Conservation (phyloP, 2,888 invertebrate genomes). For the Mantis religiosa region DNA sequence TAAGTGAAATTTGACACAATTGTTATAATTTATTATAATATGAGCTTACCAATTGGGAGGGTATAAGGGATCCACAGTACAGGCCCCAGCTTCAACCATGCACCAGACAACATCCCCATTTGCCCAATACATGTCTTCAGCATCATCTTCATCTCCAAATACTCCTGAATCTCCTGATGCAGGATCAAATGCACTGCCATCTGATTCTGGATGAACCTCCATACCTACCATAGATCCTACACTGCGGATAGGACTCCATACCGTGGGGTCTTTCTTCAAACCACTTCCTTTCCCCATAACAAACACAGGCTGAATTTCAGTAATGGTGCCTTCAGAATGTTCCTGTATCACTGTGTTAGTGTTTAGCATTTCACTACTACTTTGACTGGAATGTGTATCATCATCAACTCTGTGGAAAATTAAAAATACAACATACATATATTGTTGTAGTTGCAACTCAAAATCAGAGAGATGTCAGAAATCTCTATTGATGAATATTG, state of each 20-base stretch:
- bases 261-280: conserved; percentile 46
- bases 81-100: conserved; percentile 77
- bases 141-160: conserved; percentile 65
- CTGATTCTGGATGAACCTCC: conserved; percentile 68
- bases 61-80: conserved; percentile 65
- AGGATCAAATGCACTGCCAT: conserved; percentile 75
- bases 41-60: conserved; percentile 67
- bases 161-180: conserved; percentile 67
- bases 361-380: conserved; percentile 48
- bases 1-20: too few species aligned
- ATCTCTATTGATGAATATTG: too few species aligned
- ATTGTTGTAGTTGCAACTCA: too few species aligned
- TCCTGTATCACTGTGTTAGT: conserved; percentile 23
- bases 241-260: conserved; percentile 85
- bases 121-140: conserved; percentile 67
- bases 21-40: too few species aligned
- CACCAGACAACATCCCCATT: conserved; percentile 79
- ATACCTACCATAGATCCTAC: conserved; percentile 68
- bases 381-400: conserved; percentile 38
- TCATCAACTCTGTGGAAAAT: neutral
- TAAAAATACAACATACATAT: neutral
- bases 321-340: conserved; percentile 23
- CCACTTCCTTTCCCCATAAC: conserved; percentile 11
- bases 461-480: too few species aligned
- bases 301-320: conserved; percentile 19